Conservation (phyloP, 2,888 invertebrate genomes). For the Mythimna lalbum region DNA sequence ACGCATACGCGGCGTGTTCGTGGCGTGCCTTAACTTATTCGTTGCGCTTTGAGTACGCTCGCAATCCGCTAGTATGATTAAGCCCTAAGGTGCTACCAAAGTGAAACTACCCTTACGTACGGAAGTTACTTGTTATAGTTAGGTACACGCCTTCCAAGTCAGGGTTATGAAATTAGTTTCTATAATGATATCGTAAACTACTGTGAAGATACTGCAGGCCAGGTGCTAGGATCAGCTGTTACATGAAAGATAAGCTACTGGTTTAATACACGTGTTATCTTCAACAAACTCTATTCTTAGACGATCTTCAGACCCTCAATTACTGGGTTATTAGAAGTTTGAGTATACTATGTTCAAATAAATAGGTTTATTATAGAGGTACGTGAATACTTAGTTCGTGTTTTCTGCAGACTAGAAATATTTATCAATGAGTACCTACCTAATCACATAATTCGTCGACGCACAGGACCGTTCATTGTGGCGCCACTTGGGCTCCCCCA, state of each 20-base stretch:
- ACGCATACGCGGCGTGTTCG: too few relatives aligned
- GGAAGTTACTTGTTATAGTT: neutral
- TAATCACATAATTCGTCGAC: too few relatives aligned
- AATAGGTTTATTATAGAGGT: too few relatives aligned
- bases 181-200: slow-evolving; percentile 49
- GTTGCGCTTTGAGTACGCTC: too few relatives aligned
- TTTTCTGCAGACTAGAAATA: too few relatives aligned
- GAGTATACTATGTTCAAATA: too few relatives aligned
- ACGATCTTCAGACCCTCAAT: neutral
- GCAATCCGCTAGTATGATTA: too few relatives aligned
- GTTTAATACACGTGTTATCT: slow-evolving; percentile 39
- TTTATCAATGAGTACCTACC: too few relatives aligned
- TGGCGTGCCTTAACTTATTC: too few relatives aligned
- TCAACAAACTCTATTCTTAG: neutral
- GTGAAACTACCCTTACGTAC: neutral
- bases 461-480: too few relatives aligned
- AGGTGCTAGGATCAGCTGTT: slow-evolving; percentile 50
- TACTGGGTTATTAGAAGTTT: slow-evolving; percentile 3
- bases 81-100: neutral
- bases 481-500: too few relatives aligned
- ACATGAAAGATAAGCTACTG: slow-evolving; percentile 42
- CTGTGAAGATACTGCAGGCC: slow-evolving; percentile 34
- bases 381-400: too few relatives aligned
- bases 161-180: slow-evolving; percentile 58
- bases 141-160: slow-evolving; percentile 10